A percentile compares a stretch with the other conserved stretches of the same genome.
Conservation (phyloP, 2,113 vertebrate species). For the Hypanus sabinus region DNA sequence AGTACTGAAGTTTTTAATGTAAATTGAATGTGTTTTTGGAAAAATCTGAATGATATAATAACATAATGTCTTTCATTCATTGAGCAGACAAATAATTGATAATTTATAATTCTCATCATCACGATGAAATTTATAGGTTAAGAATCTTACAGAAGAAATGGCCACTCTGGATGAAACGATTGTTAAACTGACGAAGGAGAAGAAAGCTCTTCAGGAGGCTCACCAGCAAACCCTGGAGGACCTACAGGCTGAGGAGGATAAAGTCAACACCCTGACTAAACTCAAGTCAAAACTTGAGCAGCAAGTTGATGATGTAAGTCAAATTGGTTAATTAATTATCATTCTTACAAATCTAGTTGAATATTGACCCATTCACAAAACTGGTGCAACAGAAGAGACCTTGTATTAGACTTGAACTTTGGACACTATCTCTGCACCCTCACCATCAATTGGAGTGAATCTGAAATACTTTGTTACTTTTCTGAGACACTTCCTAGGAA, state of each 20-base stretch:
- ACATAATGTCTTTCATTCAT: too few species aligned
- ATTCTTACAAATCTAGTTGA: neutral
- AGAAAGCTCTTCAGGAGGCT: constrained; percentile 80
- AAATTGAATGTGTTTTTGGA: neutral
- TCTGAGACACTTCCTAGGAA: neutral
- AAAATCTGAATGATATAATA: too few species aligned
- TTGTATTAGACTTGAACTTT: too few species aligned
- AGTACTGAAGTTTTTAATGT: too few species aligned
- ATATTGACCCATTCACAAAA: neutral
- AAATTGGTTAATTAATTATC: neutral
- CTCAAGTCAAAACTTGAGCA: constrained; percentile 85
- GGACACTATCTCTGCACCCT: too few species aligned
- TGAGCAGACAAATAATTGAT: neutral
- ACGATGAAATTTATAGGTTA: constrained; percentile 60
- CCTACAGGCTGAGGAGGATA: constrained; percentile 85
- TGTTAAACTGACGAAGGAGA: constrained; percentile 79
- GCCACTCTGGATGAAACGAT: constrained; percentile 75
- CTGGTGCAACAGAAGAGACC: neutral
- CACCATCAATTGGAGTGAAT: neutral
- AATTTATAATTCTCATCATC: neutral
- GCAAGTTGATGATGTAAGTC: constrained; percentile 86
- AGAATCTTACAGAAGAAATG: constrained; percentile 91
- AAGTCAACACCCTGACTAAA: constrained; percentile 78
- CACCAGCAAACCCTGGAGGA: constrained; percentile 85
- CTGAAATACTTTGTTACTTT: neutral